Conservation (phyloP, 2,888 invertebrate genomes). For the Adineta ricciae region DNA sequence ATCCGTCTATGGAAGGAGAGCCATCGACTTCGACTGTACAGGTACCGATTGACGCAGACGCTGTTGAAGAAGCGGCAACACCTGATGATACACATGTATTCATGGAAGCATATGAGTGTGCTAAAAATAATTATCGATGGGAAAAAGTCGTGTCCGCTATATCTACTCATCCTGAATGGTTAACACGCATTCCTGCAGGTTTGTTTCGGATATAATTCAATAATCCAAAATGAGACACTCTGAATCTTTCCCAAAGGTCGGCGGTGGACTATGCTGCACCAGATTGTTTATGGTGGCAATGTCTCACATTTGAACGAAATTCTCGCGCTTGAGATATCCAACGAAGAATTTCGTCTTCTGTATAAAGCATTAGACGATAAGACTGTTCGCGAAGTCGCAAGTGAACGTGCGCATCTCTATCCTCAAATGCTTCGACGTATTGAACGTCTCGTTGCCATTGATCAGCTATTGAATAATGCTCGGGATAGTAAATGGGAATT, state of each 20-base stretch:
- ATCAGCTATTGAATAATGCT: not conserved
- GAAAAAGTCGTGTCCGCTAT: not conserved
- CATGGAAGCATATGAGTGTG: not conserved
- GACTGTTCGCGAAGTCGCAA: not conserved
- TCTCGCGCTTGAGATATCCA: not conserved
- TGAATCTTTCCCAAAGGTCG: no score
- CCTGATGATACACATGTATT: not conserved
- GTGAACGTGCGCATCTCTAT: not conserved
- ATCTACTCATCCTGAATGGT: not conserved
- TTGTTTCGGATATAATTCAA: not conserved
- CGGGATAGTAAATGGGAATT: not conserved
- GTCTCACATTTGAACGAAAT: not conserved
- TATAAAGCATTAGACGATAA: not conserved
- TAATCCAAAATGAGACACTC: no score
- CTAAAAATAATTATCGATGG: not conserved
- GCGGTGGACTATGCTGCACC: not conserved
- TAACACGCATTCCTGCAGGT: not conserved
- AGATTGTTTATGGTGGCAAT: constrained; percentile 1
- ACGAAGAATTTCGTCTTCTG: not conserved
- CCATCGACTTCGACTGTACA: not conserved
- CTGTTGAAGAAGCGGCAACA: not conserved
- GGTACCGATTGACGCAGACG: not conserved
- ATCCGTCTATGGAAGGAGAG: not conserved
- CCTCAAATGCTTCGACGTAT: not conserved
- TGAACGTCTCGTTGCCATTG: not conserved